Percentiles rank a stretch among this genome's conserved stretches.
Evolutionary conservation across 2,113 vertebrate genomes (phyloP).

Genomic region (Antennarius striatus): DNA sequence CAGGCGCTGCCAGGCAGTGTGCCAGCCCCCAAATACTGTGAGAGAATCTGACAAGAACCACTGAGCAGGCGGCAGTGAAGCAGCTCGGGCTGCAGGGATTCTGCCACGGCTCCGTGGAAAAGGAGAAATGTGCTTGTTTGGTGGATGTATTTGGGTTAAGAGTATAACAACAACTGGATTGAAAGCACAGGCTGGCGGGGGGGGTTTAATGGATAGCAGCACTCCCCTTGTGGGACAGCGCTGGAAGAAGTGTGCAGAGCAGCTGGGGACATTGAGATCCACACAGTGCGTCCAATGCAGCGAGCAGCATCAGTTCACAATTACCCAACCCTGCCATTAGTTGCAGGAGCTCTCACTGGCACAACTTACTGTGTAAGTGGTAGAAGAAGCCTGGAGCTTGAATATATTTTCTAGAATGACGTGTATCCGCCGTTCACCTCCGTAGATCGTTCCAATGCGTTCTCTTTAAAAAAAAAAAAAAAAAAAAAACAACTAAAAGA

Average conservation of each 20-base stretch:
- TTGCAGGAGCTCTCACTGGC: slow-evolving; percentile 4
- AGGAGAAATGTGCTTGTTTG: slow-evolving; percentile 30
- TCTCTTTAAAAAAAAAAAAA: no score
- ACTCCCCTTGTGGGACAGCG: slow-evolving; percentile 26
- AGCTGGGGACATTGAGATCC: slow-evolving; percentile 3
- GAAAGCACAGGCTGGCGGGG: slow-evolving; percentile 33
- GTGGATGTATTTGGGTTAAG: background rate
- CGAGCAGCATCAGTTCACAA: slow-evolving; percentile 8
- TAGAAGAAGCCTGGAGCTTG: background rate
- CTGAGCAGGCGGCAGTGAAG: slow-evolving; percentile 44
- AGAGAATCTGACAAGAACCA: slow-evolving; percentile 59
- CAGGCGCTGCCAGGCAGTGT: slow-evolving; percentile 53
- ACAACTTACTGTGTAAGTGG: slow-evolving; percentile 3
- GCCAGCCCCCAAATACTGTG: slow-evolving; percentile 52
- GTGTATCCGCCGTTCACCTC: background rate
- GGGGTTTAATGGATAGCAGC: slow-evolving; percentile 42
- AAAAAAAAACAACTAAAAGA: background rate
- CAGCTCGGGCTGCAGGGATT: slow-evolving; percentile 53
- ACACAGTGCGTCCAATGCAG: slow-evolving; percentile 20
- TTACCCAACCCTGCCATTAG: slow-evolving; percentile 2
- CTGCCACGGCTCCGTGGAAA: slow-evolving; percentile 53
- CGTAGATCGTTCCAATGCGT: background rate
- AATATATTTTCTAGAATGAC: no score
- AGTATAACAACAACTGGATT: slow-evolving; percentile 9
- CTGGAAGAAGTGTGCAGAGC: slow-evolving; percentile 27